Conservation (phyloP, 37 sponge, comb jelly and placozoan species). For the Ianthella basta region DNA sequence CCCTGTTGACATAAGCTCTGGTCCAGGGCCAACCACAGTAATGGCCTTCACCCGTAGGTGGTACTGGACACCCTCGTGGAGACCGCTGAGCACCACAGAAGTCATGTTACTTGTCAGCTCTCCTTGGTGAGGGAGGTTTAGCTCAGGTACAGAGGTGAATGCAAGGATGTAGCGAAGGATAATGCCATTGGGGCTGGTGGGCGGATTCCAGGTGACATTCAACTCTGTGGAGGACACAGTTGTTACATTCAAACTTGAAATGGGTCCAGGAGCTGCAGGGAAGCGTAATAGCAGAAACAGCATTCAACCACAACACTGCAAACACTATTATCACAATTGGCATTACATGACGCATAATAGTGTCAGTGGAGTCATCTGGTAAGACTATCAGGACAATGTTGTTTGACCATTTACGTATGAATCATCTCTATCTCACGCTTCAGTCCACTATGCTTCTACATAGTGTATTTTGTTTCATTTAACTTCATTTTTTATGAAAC, state of each 20-base stretch:
- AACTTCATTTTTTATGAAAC: no score
- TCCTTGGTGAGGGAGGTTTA: neutral
- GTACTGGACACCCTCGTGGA: constrained; percentile 10
- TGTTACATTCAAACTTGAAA: neutral
- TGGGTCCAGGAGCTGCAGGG: constrained; percentile 13
- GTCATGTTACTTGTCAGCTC: neutral
- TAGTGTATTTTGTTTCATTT: no score
- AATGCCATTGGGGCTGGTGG: constrained; percentile 33
- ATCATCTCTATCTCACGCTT: no score
- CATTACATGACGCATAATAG: no score
- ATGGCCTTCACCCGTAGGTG: neutral
- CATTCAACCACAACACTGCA: neutral
- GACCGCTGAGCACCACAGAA: neutral
- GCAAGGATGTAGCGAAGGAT: constrained; percentile 11
- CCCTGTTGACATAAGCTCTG: neutral
- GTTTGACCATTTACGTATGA: no score
- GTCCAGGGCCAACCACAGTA: constrained; percentile 13
- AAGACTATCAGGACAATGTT: no score
- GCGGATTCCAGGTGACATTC: constrained; percentile 21
- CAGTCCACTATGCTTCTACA: no score
- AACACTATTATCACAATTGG: no score
- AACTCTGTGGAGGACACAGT: constrained; percentile 3
- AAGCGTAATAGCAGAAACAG: no score
- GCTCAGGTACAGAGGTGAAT: neutral
- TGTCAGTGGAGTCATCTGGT: no score